Evolutionary conservation across 1,140 invertebrate genomes (phyloP), one percentile per base, ranked within the genome.

Genomic region (Oryctes rhinoceros): DNA sequence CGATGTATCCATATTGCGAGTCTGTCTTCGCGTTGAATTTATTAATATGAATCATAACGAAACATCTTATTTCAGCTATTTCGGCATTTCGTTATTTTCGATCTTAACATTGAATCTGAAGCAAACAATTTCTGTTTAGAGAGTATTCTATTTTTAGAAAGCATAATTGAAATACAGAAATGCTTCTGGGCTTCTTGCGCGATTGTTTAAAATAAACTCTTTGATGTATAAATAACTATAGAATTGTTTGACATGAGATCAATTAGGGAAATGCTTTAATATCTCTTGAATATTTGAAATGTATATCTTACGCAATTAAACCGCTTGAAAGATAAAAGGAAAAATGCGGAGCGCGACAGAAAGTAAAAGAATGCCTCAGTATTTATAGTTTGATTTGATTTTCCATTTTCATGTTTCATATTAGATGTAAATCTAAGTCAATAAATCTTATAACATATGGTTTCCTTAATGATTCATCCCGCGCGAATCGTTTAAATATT

Each of bases 241-340:
- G n/a, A 59, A 59, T 18, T 59, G 53, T 59, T 59, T 59, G 53
- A 59, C 53, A n/a, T 59, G 53, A 59, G n/a, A 59, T 59, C 53
- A 59, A 59, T 59, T 59, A 59, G 53, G 53, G 53, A 59, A 59
- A 59, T 59, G 53, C 53, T 59, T 59, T 59, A 59, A 59, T 59
- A 59, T 59, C 53, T 59, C 18, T 59, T 59, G n/a, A 7, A 59
- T 59, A 59, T 18, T 18, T 18, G 18, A 18, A 59, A 59, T 18
- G 15, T 59, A 59, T 59, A 59, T 15, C 4, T 59, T 59, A 18
- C 18, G 15, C 53, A 7, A 59, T 18, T 59, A 59, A 59, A 59
- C 15, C 15, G 53, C 53, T 6, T n/a, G n/a, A 18, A 59, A 59
- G 53, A 59, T 59, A 59, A 59, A 59, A 59, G 53, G 6, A 59